Base-by-base conservation (phyloP, 2,113 vertebrate genomes). In the Delphinus delphis region DNA sequence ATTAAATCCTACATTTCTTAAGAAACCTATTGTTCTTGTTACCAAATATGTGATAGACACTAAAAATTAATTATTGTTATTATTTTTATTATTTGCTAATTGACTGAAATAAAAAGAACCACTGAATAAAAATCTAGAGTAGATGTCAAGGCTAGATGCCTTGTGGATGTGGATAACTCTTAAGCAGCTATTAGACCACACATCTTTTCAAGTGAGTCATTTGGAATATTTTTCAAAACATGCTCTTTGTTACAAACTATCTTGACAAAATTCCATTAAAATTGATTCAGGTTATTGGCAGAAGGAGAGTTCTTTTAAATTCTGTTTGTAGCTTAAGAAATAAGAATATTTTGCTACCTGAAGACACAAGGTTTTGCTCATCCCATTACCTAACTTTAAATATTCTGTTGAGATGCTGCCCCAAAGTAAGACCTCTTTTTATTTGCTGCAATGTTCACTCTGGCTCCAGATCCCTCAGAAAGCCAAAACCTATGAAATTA, bases 381-480 rank as follows among this genome's bases (percentile, higher is more conserved):
- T 93, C 80, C 90, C 44, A 36, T 65, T 97, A 89, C 80, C 85
- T 36, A 67, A 93, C 92, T 44, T 65, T 88, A 88, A 62, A 41
- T 53, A 44, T 70, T 90, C 73, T 94, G 21, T 58, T 90, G 65
- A 67, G 12, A 41, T 70, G 74, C 90, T 70, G 68, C 55, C 65
- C 26, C 14, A n/a, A 36, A 96, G 95, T 9, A 83, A 88, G 70
- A 74, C 76, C 91, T 36, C 82, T 93, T 60, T 44, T 97, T 31
- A 14, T 63, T 98, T 80, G 25, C 89, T 90, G 31, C 55, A 88
- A 90, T 82, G 58, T 97, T 92, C 85, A 74, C 44, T 96, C 77
- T 95, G 23, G 17, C 55, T 98, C 87, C 87, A 76, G 15, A 71
- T 50, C 8, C 9, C 91, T 90, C 83, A 96, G 95, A 97, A 71